phyloP scores from a whole-genome alignment of 2,113 vertebrate species.

The Periophthalmodon schlosseri region DNA sequence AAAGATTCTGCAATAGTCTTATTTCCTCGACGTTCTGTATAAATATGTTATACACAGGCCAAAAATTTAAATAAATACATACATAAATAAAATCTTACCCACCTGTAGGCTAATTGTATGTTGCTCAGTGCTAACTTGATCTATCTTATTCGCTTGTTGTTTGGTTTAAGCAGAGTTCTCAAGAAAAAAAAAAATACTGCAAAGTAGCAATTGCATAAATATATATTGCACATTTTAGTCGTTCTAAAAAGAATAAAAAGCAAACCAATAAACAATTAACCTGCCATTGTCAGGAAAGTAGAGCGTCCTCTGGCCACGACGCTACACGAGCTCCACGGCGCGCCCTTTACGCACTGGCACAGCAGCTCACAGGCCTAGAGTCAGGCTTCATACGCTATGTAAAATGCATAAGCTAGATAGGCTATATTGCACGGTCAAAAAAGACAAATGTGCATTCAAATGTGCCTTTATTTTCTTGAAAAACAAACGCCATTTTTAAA shows the following conservation, averaged over 20 bases:
- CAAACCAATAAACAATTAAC: background rate
- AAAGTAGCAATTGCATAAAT: background rate
- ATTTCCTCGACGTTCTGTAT: background rate
- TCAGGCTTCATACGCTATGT: too few relatives aligned
- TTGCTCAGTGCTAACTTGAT: background rate
- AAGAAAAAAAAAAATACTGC: background rate
- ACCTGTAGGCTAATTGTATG: background rate
- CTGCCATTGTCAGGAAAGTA: background rate
- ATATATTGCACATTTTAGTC: background rate
- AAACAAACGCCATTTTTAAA: background rate
- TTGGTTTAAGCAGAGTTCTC: background rate
- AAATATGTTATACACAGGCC: background rate
- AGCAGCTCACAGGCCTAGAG: too few relatives aligned
- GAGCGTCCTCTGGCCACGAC: too few relatives aligned
- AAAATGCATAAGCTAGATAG: too few relatives aligned
- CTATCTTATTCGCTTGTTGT: background rate
- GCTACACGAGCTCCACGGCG: too few relatives aligned
- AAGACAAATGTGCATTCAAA: background rate
- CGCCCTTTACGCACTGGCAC: too few relatives aligned
- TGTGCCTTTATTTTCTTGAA: background rate
- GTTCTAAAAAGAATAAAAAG: background rate
- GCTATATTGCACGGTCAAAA: background rate
- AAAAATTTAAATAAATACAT: background rate
- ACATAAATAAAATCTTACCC: background rate
- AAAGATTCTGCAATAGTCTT: background rate